Conservation (phyloP, 1,140 invertebrate species). For the Tetragonula clypearis region DNA sequence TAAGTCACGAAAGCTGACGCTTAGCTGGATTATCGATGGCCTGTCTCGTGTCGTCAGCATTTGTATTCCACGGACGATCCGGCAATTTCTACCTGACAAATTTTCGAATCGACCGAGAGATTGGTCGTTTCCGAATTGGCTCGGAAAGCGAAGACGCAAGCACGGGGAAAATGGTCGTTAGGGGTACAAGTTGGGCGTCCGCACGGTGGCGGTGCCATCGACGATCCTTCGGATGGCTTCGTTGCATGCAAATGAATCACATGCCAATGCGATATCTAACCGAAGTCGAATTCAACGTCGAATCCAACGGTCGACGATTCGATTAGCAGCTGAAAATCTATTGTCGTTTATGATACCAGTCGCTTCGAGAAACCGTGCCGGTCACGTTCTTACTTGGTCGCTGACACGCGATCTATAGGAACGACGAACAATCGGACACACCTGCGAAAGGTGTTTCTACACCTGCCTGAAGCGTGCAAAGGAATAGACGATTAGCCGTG, state of each 20-base stretch:
- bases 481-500: not conserved
- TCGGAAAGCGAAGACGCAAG: conserved; percentile 1
- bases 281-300: conserved; percentile 7
- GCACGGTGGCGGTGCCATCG: conserved; percentile 11
- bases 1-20: not conserved
- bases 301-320: conserved; percentile 25
- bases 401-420: not conserved
- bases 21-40: conserved; percentile 14
- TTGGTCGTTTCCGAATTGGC: conserved; percentile 67
- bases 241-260: conserved; percentile 57
- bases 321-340: conserved; percentile 18
- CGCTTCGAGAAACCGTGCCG: not conserved
- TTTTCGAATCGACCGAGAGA: conserved; percentile 58
- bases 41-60: conserved; percentile 41
- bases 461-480: conserved; percentile 42
- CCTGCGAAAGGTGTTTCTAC: conserved; percentile 41
- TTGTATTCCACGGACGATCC: conserved; percentile 65
- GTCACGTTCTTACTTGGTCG: not conserved
- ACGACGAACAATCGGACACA: not conserved
- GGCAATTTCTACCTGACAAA: conserved; percentile 67
- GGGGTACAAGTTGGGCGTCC: conserved; percentile 45
- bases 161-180: conserved; percentile 50
- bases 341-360: conserved; percentile 14
- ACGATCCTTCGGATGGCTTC: conserved; percentile 41
- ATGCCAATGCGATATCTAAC: conserved; percentile 21